Evolutionary conservation across 2,797 vertebrate genomes (phyloP).

Genomic region (Staurois parvus): DNA sequence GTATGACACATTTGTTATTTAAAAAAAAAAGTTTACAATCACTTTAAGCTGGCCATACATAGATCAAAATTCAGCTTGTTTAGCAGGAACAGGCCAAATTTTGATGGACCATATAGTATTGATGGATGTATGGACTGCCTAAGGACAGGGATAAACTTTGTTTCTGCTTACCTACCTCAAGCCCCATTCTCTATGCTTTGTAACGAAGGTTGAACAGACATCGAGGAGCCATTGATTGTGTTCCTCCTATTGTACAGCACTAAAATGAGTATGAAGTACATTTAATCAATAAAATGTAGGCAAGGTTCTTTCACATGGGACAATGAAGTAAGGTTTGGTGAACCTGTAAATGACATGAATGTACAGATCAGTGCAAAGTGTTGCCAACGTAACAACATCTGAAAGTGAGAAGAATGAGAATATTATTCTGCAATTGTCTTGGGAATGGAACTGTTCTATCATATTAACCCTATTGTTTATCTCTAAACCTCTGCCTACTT

Average conservation of each 20-base stretch:
- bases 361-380: neutral
- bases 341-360: neutral
- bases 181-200: neutral
- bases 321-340: neutral
- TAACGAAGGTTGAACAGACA: neutral
- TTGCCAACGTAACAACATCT: neutral
- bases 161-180: too few species aligned
- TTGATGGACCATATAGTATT: too few species aligned
- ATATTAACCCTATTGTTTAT: neutral
- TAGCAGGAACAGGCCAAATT: too few species aligned
- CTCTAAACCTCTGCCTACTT: neutral
- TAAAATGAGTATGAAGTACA: neutral
- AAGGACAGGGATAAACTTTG: too few species aligned
- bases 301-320: neutral
- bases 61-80: too few species aligned
- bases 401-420: neutral
- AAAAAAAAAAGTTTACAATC: too few species aligned
- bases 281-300: slow-evolving; percentile 3
- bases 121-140: too few species aligned
- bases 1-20: too few species aligned
- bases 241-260: neutral
- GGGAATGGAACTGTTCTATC: neutral
- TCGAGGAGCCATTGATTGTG: neutral
- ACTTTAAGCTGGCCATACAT: too few species aligned
- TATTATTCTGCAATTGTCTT: neutral